Conservation (phyloP, 2,113 vertebrate species). For the Rhagologus leucostigma region DNA sequence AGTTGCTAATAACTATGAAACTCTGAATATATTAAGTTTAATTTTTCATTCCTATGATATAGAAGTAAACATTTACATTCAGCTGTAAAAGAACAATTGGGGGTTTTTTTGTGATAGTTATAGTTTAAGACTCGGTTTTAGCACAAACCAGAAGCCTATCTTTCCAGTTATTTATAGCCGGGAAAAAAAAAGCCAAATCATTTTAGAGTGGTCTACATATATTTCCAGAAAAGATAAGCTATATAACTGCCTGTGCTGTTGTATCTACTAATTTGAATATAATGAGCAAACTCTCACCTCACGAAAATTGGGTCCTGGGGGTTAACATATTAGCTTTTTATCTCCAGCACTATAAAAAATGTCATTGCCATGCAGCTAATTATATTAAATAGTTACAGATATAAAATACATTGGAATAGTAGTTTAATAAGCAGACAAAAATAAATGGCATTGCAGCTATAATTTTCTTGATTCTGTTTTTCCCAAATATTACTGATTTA, state of each 20-base stretch:
- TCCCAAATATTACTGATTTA: not conserved
- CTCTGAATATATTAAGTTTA: slow-evolving; percentile 42
- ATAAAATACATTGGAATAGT: slow-evolving; percentile 24
- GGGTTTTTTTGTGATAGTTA: not conserved
- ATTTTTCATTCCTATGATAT: slow-evolving; percentile 21
- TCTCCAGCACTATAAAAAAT: slow-evolving; percentile 32
- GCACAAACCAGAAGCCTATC: not conserved
- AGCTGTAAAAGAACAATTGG: not conserved
- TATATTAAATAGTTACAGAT: slow-evolving; percentile 50
- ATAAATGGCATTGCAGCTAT: slow-evolving; percentile 6
- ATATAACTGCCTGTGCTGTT: not conserved
- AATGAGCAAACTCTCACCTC: slow-evolving; percentile 53
- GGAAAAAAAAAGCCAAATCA: not conserved
- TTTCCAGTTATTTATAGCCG: slow-evolving; percentile 1
- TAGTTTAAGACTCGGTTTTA: not conserved
- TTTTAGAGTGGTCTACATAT: slow-evolving; percentile 20
- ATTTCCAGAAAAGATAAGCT: slow-evolving; percentile 41
- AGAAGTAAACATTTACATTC: slow-evolving; percentile 55
- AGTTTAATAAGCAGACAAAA: slow-evolving; percentile 43
- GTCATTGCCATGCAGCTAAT: slow-evolving; percentile 37
- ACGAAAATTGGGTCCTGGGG: slow-evolving; percentile 26
- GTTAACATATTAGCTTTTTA: slow-evolving; percentile 55
- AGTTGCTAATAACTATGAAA: slow-evolving; percentile 39
- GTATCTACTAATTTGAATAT: slow-evolving; percentile 51
- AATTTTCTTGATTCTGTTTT: slow-evolving; percentile 19